phyloP scores from a whole-genome alignment of 2,113 vertebrate species.

The Strix aluco region DNA sequence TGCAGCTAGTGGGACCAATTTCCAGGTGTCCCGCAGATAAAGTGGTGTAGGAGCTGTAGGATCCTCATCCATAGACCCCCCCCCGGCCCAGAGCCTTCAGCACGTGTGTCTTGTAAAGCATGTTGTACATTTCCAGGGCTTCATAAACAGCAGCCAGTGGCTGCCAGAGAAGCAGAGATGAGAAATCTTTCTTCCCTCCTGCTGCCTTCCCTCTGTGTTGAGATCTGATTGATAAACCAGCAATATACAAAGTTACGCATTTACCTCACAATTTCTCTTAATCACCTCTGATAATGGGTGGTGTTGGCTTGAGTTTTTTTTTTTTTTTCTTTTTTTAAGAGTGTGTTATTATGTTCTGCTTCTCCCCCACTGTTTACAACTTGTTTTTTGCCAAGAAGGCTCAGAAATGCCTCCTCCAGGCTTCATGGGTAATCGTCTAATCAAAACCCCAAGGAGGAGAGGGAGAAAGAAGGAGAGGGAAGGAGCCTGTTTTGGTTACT shows the following conservation, averaged over 20 bases:
- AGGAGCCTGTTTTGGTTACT: not conserved
- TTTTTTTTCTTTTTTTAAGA: not conserved
- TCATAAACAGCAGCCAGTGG: not conserved
- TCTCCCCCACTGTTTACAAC: not conserved
- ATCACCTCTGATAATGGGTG: fast-evolving
- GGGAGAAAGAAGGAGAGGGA: not conserved
- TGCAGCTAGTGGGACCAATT: not conserved
- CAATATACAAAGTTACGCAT: not conserved
- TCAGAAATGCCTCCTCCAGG: not conserved
- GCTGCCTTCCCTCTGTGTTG: not conserved
- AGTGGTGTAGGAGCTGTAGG: not conserved
- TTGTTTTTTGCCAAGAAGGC: not conserved
- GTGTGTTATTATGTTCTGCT: not conserved
- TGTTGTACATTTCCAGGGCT: not conserved
- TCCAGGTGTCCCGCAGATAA: not conserved
- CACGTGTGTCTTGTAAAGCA: not conserved
- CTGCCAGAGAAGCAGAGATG: not conserved
- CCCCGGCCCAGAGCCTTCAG: not conserved
- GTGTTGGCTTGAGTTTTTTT: not conserved
- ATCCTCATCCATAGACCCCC: not conserved
- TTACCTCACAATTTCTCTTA: not conserved
- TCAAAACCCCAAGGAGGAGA: not conserved
- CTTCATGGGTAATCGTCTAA: not conserved
- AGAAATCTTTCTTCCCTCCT: not conserved
- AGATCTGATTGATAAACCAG: not conserved